Evolutionary conservation across 1,140 invertebrate genomes (phyloP), one percentile per base, ranked within the genome.

Genomic region (Listronotus bonariensis): DNA sequence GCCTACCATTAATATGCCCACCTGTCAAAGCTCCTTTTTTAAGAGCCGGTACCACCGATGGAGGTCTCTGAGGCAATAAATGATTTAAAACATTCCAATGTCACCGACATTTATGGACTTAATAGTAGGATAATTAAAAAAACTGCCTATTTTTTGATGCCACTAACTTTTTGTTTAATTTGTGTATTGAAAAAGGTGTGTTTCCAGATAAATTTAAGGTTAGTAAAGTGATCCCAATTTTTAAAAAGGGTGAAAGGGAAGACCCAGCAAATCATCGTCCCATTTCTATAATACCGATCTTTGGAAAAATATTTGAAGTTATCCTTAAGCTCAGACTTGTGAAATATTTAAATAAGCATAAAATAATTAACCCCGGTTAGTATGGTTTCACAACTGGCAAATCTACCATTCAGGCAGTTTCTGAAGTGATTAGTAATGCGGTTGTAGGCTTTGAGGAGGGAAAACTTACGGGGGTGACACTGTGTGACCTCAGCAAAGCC

Each of bases 281-380:
- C 3, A 54, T 71, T 31, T 63, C 63, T n/a, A 45, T 71, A 3
- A n/a, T 67, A 15, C 52, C 55, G 15, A 48, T 63, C 26, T 43
- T 72, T 60, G 43, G 45, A 18, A 72, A 69, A 51, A 55, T 72
- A 12, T 65, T 65, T 49, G 69, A 72, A 56, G 40, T 42, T 6
- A 20, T 64, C 7, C 42, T 72, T 11, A 57, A 67, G 53, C 56
- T 11, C 10, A 55, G 67, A 65, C 14, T 72, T 26, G 17, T 60
- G 0, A 46, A 61, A 15, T 69, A 54, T 43, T 49, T 72, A 3
- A 59, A 54, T 11, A 49, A n/a, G 4, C 52, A 62, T 41, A 55
- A 68, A n/a, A 42, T 68, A 40, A 32, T 70, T 14, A 41, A 48
- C 41, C 26, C n/a, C 11, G 54, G 53, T 20, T 65, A 72, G 53